These are phyloP conservation scores for Alosa alosa DNA, from an alignment of 2,113 vertebrate species.

Conservation along the genomic window DNA sequence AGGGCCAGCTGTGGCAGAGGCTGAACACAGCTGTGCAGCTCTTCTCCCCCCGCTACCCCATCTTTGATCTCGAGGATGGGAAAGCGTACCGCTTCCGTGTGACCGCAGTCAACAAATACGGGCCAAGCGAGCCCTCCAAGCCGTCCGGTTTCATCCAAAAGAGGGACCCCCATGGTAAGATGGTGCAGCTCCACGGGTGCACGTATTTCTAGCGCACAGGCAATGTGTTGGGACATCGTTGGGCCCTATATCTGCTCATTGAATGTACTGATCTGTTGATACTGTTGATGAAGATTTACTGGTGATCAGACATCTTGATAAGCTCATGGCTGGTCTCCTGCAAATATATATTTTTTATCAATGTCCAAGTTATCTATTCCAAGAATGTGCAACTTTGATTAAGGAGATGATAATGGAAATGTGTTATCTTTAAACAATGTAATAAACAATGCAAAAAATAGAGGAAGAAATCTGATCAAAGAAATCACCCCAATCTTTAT, in stretches of 20 bases:
- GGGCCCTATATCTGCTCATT: neutral
- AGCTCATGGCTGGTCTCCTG: neutral
- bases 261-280: neutral
- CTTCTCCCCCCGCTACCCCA: conserved; percentile 85
- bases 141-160: conserved; percentile 81
- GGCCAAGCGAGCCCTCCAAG: conserved; percentile 85
- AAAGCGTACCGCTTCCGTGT: conserved; percentile 88
- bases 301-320: neutral
- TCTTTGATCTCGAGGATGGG: conserved; percentile 90
- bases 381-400: neutral
- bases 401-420: neutral
- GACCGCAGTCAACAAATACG: conserved; percentile 82
- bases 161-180: conserved; percentile 83
- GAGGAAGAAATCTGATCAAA: too few relatives aligned
- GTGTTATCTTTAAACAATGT: neutral
- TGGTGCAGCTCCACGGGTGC: neutral
- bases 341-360: neutral
- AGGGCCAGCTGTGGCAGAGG: conserved; percentile 87
- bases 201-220: neutral
- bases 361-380: neutral
- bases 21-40: conserved; percentile 83
- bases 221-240: neutral
- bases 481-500: neutral
- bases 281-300: neutral
- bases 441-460: neutral